phyloP scores from a whole-genome alignment of 2,797 vertebrate species.

The Babyrousa celebensis region DNA sequence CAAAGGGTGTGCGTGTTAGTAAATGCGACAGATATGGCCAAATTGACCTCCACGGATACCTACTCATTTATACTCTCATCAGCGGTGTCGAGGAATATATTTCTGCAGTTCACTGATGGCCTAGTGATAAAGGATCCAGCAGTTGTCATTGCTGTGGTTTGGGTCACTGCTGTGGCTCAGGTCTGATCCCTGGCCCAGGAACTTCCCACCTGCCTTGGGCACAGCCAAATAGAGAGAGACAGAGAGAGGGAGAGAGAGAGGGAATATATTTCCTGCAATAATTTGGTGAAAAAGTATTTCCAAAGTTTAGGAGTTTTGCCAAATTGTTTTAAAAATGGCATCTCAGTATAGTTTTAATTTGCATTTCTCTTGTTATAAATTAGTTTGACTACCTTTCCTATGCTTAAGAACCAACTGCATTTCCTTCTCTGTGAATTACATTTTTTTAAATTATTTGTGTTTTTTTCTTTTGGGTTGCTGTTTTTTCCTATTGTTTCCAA shows the following conservation, averaged over 20 bases:
- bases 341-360: background rate
- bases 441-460: background rate
- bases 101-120: too few relatives aligned
- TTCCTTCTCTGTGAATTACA: conserved; percentile 46
- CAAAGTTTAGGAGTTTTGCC: background rate
- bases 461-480: background rate
- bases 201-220: too few relatives aligned
- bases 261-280: background rate
- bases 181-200: too few relatives aligned
- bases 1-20: background rate
- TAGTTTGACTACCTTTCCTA: background rate
- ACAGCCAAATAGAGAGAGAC: too few relatives aligned
- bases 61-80: background rate
- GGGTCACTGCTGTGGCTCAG: too few relatives aligned
- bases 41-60: background rate
- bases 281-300: background rate
- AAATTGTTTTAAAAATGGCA: background rate
- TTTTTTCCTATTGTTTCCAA: conserved; percentile 2
- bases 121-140: too few relatives aligned
- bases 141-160: too few relatives aligned
- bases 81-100: background rate
- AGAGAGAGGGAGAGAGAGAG: too few relatives aligned
- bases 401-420: background rate
- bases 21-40: background rate
- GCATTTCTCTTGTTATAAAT: conserved; percentile 30